Conservation (phyloP, 2,888 invertebrate species). For the Drosophila algonquin region DNA sequence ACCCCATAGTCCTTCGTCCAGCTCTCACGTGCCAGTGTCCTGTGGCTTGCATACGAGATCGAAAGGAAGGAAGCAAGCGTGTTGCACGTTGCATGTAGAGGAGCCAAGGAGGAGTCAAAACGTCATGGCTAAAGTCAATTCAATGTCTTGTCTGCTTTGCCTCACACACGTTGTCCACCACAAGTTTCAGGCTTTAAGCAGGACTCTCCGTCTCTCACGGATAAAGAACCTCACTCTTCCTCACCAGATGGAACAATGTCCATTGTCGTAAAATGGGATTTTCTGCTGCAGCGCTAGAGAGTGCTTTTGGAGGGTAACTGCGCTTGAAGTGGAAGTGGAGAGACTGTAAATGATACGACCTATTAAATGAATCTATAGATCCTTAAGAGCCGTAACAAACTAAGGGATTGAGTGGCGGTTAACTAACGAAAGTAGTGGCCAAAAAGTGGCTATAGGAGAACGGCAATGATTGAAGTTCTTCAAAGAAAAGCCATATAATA, state of each 20-base stretch:
- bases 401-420: slow-evolving; percentile 2
- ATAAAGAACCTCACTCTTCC: neutral
- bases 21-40: slow-evolving; percentile 52
- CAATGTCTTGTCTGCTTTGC: slow-evolving; percentile 37
- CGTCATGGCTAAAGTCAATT: slow-evolving; percentile 50
- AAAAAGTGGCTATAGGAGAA: neutral
- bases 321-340: slow-evolving; percentile 9
- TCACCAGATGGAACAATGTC: slow-evolving; percentile 33
- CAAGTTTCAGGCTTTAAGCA: slow-evolving; percentile 38
- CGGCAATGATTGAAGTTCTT: neutral
- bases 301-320: slow-evolving; percentile 33
- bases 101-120: neutral
- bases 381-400: slow-evolving; percentile 13
- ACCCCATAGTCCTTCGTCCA: slow-evolving; percentile 42
- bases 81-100: slow-evolving; percentile 36
- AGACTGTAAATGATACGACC: slow-evolving; percentile 36
- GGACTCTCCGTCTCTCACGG: neutral
- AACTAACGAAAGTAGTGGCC: neutral
- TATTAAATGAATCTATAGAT: slow-evolving; percentile 31
- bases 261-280: slow-evolving; percentile 43
- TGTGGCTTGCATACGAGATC: slow-evolving; percentile 21
- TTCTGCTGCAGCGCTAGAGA: neutral
- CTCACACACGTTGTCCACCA: slow-evolving; percentile 16
- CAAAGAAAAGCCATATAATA: no score
- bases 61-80: slow-evolving; percentile 27